phyloP scores from a whole-genome alignment of 2,797 vertebrate genomes.

The Neopelma chrysocephalum region DNA sequence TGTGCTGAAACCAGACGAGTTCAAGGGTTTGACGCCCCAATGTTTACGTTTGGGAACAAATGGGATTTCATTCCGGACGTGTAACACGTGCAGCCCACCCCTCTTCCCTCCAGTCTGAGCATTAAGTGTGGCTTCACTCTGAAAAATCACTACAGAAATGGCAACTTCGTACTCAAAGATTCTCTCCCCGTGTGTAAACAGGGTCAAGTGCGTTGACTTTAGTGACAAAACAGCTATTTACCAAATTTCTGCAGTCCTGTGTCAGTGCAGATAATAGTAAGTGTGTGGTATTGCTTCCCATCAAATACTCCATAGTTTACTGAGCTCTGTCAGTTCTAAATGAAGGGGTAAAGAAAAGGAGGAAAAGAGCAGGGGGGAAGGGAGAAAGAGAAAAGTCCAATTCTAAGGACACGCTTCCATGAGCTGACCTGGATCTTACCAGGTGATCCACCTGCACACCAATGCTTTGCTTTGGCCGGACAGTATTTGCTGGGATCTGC shows the following conservation, averaged over 20 bases:
- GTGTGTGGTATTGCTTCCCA: rapidly evolving
- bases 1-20: background rate
- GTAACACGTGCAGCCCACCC: background rate
- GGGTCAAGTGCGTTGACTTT: background rate
- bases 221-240: background rate
- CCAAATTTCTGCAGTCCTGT: rapidly evolving
- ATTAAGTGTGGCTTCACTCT: background rate
- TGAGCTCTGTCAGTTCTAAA: background rate
- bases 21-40: rapidly evolving
- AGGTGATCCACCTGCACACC: background rate
- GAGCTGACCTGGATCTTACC: rapidly evolving
- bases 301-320: rapidly evolving
- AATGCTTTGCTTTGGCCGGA: background rate
- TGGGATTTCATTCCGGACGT: rapidly evolving
- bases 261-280: background rate
- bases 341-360: background rate
- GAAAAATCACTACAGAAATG: background rate
- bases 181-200: background rate
- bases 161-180: background rate
- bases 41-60: background rate
- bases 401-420: rapidly evolving
- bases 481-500: background rate
- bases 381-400: background rate
- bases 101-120: background rate
- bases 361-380: no score